Conservation (phyloP, 2,797 vertebrate species). For the Scleropages formosus region DNA sequence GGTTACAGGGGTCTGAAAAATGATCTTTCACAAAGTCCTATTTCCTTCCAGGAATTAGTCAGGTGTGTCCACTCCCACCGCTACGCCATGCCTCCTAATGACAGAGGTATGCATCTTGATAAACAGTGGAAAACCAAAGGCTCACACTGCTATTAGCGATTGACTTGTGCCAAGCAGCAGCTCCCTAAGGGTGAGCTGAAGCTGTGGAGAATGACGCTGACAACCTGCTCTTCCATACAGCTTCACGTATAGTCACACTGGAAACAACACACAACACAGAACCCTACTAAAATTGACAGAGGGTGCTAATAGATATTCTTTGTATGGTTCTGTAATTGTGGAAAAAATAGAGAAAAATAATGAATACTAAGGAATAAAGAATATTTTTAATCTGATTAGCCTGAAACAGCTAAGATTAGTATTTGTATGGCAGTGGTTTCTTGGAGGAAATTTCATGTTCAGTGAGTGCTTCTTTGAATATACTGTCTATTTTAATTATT, state of each 20-base stretch:
- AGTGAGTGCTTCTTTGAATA: too few species aligned
- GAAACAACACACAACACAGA: too few species aligned
- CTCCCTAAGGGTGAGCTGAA: neutral
- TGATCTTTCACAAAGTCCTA: neutral
- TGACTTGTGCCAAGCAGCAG: neutral
- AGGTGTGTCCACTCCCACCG: constrained; percentile 5
- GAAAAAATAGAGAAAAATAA: too few species aligned
- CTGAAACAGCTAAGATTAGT: too few species aligned
- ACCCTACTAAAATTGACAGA: too few species aligned
- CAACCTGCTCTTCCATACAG: neutral
- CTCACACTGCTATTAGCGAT: constrained; percentile 1
- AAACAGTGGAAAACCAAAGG: neutral
- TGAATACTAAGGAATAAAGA: too few species aligned
- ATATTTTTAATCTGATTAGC: too few species aligned
- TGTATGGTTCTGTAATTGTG: too few species aligned
- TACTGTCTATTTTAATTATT: too few species aligned
- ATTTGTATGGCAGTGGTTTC: too few species aligned
- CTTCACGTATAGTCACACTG: neutral
- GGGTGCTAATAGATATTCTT: too few species aligned
- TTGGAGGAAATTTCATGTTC: too few species aligned
- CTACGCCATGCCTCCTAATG: constrained; percentile 7
- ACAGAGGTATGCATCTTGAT: neutral
- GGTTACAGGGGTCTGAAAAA: neutral
- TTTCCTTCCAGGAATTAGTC: neutral
- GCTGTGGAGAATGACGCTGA: neutral